Conservation (phyloP, 2,797 vertebrate species). For the Clarias laeviceps region DNA sequence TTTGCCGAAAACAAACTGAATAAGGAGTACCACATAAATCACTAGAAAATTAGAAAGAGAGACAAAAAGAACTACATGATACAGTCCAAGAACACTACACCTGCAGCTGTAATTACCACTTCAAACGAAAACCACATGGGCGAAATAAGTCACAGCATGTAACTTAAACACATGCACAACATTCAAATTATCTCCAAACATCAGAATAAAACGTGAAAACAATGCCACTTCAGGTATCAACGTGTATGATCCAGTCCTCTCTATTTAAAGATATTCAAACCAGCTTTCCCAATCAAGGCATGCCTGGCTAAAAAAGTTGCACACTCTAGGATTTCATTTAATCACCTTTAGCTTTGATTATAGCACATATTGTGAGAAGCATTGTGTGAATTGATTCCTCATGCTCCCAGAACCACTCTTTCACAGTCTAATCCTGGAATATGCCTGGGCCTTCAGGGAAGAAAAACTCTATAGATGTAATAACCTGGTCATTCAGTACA, state of each 20-base stretch:
- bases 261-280: neutral
- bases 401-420: no score
- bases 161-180: neutral
- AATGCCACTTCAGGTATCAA: neutral
- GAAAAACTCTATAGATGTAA: no score
- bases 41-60: neutral
- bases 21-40: neutral
- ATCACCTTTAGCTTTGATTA: no score
- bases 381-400: no score
- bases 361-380: no score
- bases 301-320: no score
- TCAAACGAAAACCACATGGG: neutral
- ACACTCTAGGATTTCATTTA: no score
- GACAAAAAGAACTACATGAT: neutral
- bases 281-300: neutral
- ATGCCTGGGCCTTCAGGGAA: no score
- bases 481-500: no score
- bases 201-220: neutral
- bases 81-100: neutral
- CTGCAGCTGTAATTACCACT: neutral
- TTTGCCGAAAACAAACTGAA: constrained; percentile 1
- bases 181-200: neutral
- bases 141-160: constrained; percentile 5
- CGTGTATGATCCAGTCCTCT: neutral
- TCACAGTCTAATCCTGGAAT: no score